phyloP scores from a whole-genome alignment of 2,113 vertebrate species.

The Sinocyclocheilus maitianheensis region DNA sequence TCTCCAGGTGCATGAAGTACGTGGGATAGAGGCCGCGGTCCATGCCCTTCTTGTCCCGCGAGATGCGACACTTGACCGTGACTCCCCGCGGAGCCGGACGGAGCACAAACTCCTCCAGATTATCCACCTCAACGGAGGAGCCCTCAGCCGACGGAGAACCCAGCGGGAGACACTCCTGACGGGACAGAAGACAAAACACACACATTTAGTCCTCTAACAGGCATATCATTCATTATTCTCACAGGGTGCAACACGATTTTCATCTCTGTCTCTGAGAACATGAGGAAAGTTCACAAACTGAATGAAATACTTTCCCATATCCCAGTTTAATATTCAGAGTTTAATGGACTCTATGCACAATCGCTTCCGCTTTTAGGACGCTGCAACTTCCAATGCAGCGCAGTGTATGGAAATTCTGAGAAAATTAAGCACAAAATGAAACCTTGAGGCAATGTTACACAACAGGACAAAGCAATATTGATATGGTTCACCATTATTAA shows the following conservation, averaged over 20 bases:
- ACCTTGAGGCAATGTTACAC: too few species aligned
- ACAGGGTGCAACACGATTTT: too few species aligned
- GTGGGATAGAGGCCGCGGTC: slow-evolving; percentile 95
- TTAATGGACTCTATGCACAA: too few species aligned
- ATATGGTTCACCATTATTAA: too few species aligned
- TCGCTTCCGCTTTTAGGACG: too few species aligned
- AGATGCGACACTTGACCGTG: slow-evolving; percentile 89
- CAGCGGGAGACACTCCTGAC: slow-evolving; percentile 79
- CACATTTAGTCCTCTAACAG: background rate
- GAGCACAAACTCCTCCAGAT: slow-evolving; percentile 88
- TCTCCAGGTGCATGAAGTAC: slow-evolving; percentile 96
- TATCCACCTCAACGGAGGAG: slow-evolving; percentile 79
- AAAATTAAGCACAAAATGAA: background rate
- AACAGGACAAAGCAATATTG: too few species aligned
- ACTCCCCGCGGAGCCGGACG: slow-evolving; percentile 86
- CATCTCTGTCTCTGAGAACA: too few species aligned
- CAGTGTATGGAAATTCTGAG: background rate
- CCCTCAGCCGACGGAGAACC: slow-evolving; percentile 74
- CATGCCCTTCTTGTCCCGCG: slow-evolving; percentile 94
- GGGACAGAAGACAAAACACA: background rate
- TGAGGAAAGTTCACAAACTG: too few species aligned
- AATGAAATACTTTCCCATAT: too few species aligned
- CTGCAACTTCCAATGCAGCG: background rate
- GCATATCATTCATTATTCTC: too few species aligned
- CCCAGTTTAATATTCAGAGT: too few species aligned